These are phyloP conservation scores for Automeris io DNA, from an alignment of 2,888 invertebrate genomes.

Conservation along the genomic window DNA sequence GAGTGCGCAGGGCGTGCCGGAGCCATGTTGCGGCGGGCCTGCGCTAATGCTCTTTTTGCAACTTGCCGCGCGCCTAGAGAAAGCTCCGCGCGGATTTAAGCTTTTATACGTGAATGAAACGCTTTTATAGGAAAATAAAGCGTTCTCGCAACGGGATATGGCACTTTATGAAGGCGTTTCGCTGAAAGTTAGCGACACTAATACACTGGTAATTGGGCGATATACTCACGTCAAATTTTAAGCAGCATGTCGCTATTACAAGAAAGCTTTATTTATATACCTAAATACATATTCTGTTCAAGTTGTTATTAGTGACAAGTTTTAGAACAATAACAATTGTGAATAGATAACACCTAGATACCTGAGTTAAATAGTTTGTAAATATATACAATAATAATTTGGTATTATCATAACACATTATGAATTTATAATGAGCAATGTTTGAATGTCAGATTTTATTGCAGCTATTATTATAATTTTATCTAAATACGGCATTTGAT, in stretches of 20 bases:
- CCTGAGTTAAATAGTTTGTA: too few species aligned
- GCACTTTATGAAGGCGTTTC: constrained; percentile 69
- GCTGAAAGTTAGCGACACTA: constrained; percentile 72
- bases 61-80: constrained; percentile 64
- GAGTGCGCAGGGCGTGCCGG: constrained; percentile 59
- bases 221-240: constrained; percentile 58
- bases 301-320: too few species aligned
- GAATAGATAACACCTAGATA: too few species aligned
- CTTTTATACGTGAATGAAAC: constrained; percentile 76
- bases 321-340: too few species aligned
- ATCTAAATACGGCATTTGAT: too few species aligned
- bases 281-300: too few species aligned
- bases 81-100: constrained; percentile 75
- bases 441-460: too few species aligned
- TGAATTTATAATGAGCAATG: too few species aligned
- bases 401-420: too few species aligned
- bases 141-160: constrained; percentile 72
- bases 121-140: constrained; percentile 76
- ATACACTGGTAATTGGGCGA: constrained; percentile 54
- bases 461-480: too few species aligned
- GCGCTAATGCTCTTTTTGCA: constrained; percentile 71
- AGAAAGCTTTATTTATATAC: neutral
- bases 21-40: constrained; percentile 58
- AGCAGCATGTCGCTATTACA: constrained; percentile 29
- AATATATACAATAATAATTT: too few species aligned